Conservation (phyloP, 2,113 vertebrate genomes). For the Pseudopodoces humilis region DNA sequence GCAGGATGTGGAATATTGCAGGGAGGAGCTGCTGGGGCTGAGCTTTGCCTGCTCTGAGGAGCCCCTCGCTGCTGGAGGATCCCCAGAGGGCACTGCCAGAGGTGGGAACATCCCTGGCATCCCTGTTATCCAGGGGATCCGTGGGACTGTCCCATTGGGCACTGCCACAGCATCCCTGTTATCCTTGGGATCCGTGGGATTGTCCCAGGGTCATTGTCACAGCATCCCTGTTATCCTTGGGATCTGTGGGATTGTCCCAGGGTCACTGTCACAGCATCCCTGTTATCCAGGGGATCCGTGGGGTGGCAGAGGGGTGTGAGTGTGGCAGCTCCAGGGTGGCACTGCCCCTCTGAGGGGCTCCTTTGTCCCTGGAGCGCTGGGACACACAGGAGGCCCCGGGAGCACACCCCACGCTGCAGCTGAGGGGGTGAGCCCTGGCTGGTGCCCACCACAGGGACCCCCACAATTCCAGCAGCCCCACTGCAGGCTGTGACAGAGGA, state of each 20-base stretch:
- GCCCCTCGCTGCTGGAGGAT: background rate
- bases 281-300: fast-evolving
- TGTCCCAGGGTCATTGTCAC: background rate
- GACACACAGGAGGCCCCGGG: background rate
- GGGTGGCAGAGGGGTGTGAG: background rate
- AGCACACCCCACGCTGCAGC: background rate
- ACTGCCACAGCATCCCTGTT: background rate
- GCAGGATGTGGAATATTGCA: background rate
- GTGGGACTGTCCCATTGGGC: background rate
- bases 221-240: background rate
- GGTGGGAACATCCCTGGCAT: fast-evolving
- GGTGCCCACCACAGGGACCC: background rate
- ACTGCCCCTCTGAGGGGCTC: background rate
- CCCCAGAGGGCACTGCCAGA: background rate
- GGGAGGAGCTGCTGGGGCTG: background rate
- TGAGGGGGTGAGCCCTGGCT: background rate
- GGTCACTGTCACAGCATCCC: background rate
- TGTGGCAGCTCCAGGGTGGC: background rate
- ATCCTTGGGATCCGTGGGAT: background rate
- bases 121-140: too few species aligned
- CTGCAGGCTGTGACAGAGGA: background rate
- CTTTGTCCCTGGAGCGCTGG: background rate
- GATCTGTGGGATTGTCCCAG: background rate
- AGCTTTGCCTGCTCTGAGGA: background rate
- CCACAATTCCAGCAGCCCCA: background rate